phyloP scores from a whole-genome alignment of 2,888 invertebrate genomes.

The Caenorhabditis drosophilae region DNA sequence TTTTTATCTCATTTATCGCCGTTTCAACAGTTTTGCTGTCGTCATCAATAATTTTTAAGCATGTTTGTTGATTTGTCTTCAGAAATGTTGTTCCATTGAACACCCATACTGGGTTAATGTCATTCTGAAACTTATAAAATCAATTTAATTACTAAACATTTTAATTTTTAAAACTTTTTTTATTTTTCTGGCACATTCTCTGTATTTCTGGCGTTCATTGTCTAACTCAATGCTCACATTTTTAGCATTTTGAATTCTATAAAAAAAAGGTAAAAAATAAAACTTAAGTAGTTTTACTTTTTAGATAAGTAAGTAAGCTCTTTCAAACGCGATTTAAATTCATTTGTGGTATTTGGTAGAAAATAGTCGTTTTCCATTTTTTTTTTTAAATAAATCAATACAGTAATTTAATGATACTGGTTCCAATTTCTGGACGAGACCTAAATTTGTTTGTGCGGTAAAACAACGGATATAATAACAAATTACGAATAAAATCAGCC shows the following conservation, averaged over 20 bases:
- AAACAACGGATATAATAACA: no score
- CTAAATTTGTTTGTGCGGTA: no score
- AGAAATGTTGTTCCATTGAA: constrained; percentile 28
- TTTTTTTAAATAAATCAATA: no score
- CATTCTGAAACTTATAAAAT: no score
- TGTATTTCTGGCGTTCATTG: constrained; percentile 19
- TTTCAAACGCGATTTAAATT: not conserved
- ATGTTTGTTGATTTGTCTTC: constrained; percentile 15
- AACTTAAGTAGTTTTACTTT: constrained; percentile 4
- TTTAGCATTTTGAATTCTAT: constrained; percentile 22
- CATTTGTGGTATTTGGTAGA: not conserved
- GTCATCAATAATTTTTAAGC: constrained; percentile 20
- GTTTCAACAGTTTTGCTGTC: constrained; percentile 21
- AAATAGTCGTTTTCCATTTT: no score
- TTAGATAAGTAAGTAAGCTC: constrained; percentile 14
- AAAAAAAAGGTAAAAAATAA: not conserved
- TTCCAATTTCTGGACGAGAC: no score
- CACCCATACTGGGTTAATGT: constrained; percentile 27
- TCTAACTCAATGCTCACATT: constrained; percentile 23
- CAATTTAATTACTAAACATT: no score
- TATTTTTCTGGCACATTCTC: constrained; percentile 21
- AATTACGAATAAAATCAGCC: no score
- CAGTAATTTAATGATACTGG: no score
- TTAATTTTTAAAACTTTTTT: constrained; percentile 14
- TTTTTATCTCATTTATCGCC: constrained; percentile 8